phyloP scores from a whole-genome alignment of 2,113 vertebrate species.

The Trogon surrucura region DNA sequence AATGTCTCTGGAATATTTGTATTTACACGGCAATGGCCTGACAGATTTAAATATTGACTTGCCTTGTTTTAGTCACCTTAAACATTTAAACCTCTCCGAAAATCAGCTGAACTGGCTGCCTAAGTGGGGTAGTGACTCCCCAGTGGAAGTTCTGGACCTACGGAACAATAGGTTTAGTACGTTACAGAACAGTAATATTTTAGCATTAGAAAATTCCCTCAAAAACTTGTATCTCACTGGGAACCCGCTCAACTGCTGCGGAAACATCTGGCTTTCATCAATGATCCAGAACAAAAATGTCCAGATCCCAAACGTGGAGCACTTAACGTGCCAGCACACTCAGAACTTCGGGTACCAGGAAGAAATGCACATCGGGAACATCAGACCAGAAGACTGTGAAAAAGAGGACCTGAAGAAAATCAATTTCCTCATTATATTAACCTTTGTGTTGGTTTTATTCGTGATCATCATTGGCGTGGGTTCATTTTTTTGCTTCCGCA shows the following conservation, averaged over 20 bases:
- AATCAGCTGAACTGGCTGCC: conserved; percentile 86
- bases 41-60: conserved; percentile 79
- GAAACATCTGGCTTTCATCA: conserved; percentile 81
- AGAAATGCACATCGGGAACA: conserved; percentile 73
- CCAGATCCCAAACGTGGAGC: conserved; percentile 79
- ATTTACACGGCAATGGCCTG: conserved; percentile 83
- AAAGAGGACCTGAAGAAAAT: conserved; percentile 70
- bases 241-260: conserved; percentile 92
- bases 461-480: conserved; percentile 60
- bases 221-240: conserved; percentile 87
- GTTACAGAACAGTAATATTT: conserved; percentile 81
- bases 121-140: conserved; percentile 77
- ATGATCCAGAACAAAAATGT: conserved; percentile 84
- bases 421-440: conserved; percentile 75
- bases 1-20: conserved; percentile 82
- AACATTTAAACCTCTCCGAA: conserved; percentile 85
- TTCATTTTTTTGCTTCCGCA: conserved; percentile 71
- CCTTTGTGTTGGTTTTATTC: conserved; percentile 55
- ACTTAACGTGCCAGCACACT: conserved; percentile 78
- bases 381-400: conserved; percentile 84
- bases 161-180: conserved; percentile 89
- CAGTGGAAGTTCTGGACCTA: conserved; percentile 89
- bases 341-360: conserved; percentile 75
- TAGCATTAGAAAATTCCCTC: conserved; percentile 83
- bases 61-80: conserved; percentile 82